Percentiles rank a stretch among this genome's conserved stretches.
Conservation (phyloP, 1,140 invertebrate species). For the Ips typographus region DNA sequence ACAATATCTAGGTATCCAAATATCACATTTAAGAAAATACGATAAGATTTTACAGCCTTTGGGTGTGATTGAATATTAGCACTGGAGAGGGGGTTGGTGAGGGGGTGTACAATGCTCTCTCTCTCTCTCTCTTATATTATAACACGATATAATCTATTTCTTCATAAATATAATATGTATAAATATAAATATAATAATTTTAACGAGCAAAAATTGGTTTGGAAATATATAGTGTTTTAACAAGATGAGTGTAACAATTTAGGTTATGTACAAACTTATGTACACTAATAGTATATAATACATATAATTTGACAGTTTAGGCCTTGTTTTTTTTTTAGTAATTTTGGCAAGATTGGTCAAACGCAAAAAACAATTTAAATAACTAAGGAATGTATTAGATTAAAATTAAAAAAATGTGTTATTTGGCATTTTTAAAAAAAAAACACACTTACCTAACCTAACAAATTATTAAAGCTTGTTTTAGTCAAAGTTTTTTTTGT, state of each 20-base stretch:
- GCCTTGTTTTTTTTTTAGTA: neutral
- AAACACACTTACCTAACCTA: constrained; percentile 44
- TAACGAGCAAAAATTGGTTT: too few species aligned
- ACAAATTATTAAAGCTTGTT: constrained; percentile 52
- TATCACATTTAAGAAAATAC: constrained; percentile 50
- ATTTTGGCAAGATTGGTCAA: constrained; percentile 12
- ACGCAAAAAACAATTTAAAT: constrained; percentile 39
- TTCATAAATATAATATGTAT: too few species aligned
- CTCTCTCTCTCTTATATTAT: neutral
- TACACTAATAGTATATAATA: neutral
- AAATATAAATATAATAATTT: too few species aligned
- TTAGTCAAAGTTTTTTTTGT: constrained; percentile 46
- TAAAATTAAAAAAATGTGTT: constrained; percentile 39
- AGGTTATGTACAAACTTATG: too few species aligned
- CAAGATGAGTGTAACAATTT: too few species aligned
- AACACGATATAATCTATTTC: too few species aligned
- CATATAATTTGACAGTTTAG: neutral
- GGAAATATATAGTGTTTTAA: too few species aligned
- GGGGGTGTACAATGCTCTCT: constrained; percentile 1
- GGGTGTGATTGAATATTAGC: constrained; percentile 31
- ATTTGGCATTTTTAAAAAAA: constrained; percentile 50
- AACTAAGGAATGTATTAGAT: constrained; percentile 51
- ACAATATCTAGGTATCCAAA: constrained; percentile 51
- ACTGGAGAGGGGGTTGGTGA: neutral
- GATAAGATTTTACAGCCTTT: constrained; percentile 45